A percentile compares a stretch with the other conserved stretches of the same genome.
Evolutionary conservation across 1,140 invertebrate species (phyloP).

Genomic region (Drosophila nigromelanica): DNA sequence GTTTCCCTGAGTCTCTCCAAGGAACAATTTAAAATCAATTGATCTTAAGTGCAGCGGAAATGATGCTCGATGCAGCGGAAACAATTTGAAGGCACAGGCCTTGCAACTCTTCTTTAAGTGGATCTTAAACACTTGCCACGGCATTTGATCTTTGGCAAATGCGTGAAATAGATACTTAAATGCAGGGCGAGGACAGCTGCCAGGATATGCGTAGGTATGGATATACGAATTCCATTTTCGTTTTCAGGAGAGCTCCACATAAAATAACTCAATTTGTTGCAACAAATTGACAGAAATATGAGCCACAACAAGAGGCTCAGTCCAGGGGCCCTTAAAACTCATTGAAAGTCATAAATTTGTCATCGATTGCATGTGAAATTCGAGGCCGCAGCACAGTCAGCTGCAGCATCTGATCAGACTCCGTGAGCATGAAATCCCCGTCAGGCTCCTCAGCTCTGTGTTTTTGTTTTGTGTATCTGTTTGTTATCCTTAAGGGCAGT

Average conservation of each 20-base stretch:
- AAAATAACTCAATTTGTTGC: conserved; percentile 75
- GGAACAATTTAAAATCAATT: conserved; percentile 40
- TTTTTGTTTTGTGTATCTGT: conserved; percentile 47
- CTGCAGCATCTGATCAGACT: conserved; percentile 31
- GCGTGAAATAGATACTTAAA: conserved; percentile 79
- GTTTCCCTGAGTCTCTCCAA: conserved; percentile 28
- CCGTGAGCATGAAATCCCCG: background rate
- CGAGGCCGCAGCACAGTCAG: conserved; percentile 28
- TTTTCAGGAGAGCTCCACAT: conserved; percentile 4
- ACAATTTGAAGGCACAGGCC: conserved; percentile 20
- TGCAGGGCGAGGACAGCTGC: conserved; percentile 59
- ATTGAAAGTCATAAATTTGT: conserved; percentile 77
- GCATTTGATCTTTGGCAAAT: conserved; percentile 63
- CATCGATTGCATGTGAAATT: conserved; percentile 82
- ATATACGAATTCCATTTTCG: conserved; percentile 18
- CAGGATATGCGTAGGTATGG: conserved; percentile 47
- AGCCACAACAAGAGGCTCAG: conserved; percentile 43
- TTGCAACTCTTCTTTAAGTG: conserved; percentile 46
- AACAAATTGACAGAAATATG: conserved; percentile 81
- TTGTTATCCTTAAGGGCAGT: conserved; percentile 70
- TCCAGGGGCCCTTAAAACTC: conserved; percentile 3
- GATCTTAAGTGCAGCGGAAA: conserved; percentile 45
- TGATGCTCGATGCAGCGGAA: conserved; percentile 26
- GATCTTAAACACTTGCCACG: conserved; percentile 51
- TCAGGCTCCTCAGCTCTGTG: conserved; percentile 6